Percentiles rank a stretch among this genome's conserved stretches.
These are phyloP conservation scores for Drosophila pseudotakahashii DNA, from an alignment of 2,888 invertebrate genomes.

Conservation along the genomic window DNA sequence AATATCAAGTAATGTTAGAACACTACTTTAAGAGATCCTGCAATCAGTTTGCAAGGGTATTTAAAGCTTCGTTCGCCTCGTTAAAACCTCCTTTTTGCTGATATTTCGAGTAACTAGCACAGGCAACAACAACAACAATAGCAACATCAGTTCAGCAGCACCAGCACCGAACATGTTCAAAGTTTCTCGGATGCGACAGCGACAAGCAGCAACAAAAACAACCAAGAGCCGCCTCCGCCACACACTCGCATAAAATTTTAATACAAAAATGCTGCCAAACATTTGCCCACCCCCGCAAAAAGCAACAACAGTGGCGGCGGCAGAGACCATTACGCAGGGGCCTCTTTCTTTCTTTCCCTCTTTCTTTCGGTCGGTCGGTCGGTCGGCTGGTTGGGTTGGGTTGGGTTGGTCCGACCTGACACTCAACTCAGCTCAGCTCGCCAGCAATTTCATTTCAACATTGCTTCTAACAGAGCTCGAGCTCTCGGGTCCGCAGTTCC, in stretches of 20 bases:
- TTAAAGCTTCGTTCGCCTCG: constrained; percentile 6
- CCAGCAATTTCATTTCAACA: constrained; percentile 78
- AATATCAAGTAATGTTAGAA: not conserved
- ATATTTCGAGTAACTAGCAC: constrained; percentile 77
- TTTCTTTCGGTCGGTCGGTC: constrained; percentile 8
- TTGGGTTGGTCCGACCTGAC: constrained; percentile 33
- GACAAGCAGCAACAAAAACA: constrained; percentile 31
- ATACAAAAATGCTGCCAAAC: constrained; percentile 76
- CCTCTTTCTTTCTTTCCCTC: constrained; percentile 37
- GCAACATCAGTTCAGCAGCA: constrained; percentile 7
- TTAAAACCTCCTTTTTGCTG: constrained; percentile 57
- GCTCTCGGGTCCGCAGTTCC: constrained; percentile 20
- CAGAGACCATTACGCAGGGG: constrained; percentile 63
- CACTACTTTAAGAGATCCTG: not conserved
- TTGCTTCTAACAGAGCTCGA: constrained; percentile 69
- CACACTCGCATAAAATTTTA: constrained; percentile 56
- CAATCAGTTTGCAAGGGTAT: constrained; percentile 18
- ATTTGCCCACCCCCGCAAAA: constrained; percentile 69
- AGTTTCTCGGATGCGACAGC: constrained; percentile 71
- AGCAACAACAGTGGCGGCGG: constrained; percentile 17
- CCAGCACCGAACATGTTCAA: constrained; percentile 70
- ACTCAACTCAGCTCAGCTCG: constrained; percentile 46
- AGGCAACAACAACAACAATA: constrained; percentile 40
- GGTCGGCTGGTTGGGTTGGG: not conserved
- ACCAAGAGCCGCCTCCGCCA: constrained; percentile 22